These are phyloP conservation scores for Diuraphis noxia DNA, from an alignment of 1,140 invertebrate species.

Conservation along the genomic window DNA sequence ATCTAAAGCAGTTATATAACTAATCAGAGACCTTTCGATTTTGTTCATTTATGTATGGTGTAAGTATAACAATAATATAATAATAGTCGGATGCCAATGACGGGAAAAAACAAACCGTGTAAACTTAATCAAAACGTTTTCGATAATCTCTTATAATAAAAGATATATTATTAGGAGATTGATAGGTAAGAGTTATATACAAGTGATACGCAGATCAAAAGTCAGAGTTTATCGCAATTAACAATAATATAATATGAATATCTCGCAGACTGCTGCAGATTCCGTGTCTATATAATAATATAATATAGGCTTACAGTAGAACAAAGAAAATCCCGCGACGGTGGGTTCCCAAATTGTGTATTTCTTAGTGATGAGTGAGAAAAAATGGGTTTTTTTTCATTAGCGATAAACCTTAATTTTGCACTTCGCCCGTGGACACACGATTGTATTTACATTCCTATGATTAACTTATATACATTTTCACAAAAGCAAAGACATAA, in stretches of 20 bases:
- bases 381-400: background rate
- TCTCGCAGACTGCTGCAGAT: background rate
- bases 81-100: background rate
- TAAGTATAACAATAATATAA: background rate
- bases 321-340: background rate
- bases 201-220: background rate
- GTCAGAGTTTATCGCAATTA: background rate
- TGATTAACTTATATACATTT: background rate
- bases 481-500: background rate
- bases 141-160: background rate
- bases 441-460: background rate
- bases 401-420: background rate
- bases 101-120: background rate
- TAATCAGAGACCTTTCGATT: background rate
- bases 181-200: background rate
- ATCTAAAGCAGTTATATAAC: background rate
- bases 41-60: background rate
- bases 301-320: background rate
- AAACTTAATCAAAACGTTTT: background rate
- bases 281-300: background rate
- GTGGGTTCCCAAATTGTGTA: background rate
- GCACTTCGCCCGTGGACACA: background rate
- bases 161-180: background rate
- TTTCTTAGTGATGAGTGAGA: background rate
- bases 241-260: conserved; percentile 12